phyloP scores from a whole-genome alignment of 1,140 invertebrate genomes.

The Magallana ariakensis region DNA sequence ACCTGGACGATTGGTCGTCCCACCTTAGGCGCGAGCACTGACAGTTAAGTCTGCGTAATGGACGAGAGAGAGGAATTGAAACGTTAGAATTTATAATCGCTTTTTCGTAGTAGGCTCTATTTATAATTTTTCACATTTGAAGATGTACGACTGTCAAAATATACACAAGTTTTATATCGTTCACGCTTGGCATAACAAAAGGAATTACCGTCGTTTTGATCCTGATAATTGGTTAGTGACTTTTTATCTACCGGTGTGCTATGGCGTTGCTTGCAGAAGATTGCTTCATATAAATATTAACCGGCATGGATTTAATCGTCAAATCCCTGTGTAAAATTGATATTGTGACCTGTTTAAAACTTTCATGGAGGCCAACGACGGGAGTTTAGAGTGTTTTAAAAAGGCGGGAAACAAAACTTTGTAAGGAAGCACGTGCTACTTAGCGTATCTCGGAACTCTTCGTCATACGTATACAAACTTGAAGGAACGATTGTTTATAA shows the following conservation, averaged over 20 bases:
- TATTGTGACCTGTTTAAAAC: conserved; percentile 31
- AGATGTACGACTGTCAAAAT: conserved; percentile 21
- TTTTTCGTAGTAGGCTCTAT: background rate
- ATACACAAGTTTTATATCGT: conserved; percentile 14
- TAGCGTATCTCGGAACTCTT: background rate
- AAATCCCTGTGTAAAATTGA: conserved; percentile 37
- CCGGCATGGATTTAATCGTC: conserved; percentile 18
- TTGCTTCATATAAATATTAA: background rate
- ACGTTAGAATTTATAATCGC: conserved; percentile 24
- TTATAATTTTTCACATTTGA: background rate
- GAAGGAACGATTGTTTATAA: background rate
- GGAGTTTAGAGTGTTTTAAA: background rate
- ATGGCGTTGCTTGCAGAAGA: background rate
- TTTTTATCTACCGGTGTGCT: background rate
- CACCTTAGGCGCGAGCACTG: conserved; percentile 23
- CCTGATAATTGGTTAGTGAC: background rate
- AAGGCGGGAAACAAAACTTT: background rate
- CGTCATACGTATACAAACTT: background rate
- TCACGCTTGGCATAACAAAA: conserved; percentile 29
- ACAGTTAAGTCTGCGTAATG: conserved; percentile 22
- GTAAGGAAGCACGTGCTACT: conserved; percentile 3
- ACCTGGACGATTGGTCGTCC: conserved; percentile 15
- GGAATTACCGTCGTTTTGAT: background rate
- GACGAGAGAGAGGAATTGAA: background rate
- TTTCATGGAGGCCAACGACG: conserved; percentile 3